Conservation (phyloP, 2,113 vertebrate species). For the Otis tarda region DNA sequence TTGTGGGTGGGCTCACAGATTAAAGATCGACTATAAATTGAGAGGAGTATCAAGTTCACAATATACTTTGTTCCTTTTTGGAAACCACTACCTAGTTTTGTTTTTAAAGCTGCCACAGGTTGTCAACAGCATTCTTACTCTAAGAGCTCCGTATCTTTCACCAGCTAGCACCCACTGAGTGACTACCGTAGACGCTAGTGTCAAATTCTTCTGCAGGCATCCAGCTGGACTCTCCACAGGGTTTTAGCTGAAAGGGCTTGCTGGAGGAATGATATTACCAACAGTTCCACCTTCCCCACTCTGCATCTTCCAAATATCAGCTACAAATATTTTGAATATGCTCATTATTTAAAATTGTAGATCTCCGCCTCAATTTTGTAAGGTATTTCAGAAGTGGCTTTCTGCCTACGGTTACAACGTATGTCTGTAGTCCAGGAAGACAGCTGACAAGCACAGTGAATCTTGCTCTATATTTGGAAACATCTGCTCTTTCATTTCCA, state of each 20-base stretch:
- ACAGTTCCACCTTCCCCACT: not conserved
- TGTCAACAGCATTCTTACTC: constrained; percentile 46
- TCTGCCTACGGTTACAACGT: not conserved
- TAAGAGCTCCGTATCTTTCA: not conserved
- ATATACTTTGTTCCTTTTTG: constrained; percentile 8
- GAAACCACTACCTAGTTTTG: constrained; percentile 34
- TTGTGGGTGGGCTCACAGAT: not conserved
- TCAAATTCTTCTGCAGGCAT: constrained; percentile 8
- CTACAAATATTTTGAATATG: not conserved
- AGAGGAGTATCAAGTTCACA: constrained; percentile 12
- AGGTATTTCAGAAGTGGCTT: constrained; percentile 1
- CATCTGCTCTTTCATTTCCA: constrained; percentile 43
- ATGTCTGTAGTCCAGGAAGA: not conserved
- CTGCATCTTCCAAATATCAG: not conserved
- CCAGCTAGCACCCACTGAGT: constrained; percentile 20
- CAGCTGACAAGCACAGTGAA: constrained; percentile 27
- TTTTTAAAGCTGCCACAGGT: constrained; percentile 47
- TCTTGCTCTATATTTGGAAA: constrained; percentile 53
- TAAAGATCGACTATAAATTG: constrained; percentile 14
- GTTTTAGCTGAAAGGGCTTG: not conserved
- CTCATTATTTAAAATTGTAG: not conserved
- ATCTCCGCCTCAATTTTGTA: not conserved
- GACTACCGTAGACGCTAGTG: not conserved
- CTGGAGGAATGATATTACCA: not conserved
- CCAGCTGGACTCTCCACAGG: constrained; percentile 1